Conservation (phyloP, 2,797 vertebrate genomes). For the Calcarius lapponicus region DNA sequence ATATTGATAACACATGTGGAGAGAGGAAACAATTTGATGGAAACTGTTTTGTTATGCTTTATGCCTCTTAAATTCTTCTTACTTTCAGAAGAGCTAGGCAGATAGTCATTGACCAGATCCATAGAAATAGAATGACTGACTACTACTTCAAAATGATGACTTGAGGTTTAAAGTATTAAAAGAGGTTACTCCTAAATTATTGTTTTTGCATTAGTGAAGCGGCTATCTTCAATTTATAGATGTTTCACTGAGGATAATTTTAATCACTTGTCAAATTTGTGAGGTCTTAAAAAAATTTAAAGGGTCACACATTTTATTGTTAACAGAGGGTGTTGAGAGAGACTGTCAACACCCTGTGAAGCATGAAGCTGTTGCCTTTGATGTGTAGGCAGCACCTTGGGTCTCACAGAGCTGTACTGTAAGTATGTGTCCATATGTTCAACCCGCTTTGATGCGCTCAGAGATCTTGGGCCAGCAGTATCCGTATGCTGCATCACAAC, state of each 20-base stretch:
- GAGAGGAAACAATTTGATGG: neutral
- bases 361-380: conserved; percentile 53
- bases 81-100: neutral
- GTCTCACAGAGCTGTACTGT: conserved; percentile 21
- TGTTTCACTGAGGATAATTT: neutral
- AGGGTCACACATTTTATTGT: conserved; percentile 58
- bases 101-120: neutral
- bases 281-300: neutral
- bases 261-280: conserved; percentile 21
- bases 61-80: neutral
- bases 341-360: conserved; percentile 36
- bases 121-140: neutral
- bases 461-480: conserved; percentile 50
- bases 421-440: conserved; percentile 57
- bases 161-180: neutral
- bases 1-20: neutral
- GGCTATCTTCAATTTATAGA: neutral
- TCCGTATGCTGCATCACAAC: conserved; percentile 29
- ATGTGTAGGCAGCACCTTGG: conserved; percentile 53
- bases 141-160: neutral
- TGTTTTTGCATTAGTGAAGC: neutral
- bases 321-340: conserved; percentile 50
- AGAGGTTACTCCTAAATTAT: neutral
- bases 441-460: conserved; percentile 29
- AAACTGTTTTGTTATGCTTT: neutral